These are phyloP conservation scores for Proales similis DNA, from an alignment of 1,140 invertebrate species.

Conservation along the genomic window DNA sequence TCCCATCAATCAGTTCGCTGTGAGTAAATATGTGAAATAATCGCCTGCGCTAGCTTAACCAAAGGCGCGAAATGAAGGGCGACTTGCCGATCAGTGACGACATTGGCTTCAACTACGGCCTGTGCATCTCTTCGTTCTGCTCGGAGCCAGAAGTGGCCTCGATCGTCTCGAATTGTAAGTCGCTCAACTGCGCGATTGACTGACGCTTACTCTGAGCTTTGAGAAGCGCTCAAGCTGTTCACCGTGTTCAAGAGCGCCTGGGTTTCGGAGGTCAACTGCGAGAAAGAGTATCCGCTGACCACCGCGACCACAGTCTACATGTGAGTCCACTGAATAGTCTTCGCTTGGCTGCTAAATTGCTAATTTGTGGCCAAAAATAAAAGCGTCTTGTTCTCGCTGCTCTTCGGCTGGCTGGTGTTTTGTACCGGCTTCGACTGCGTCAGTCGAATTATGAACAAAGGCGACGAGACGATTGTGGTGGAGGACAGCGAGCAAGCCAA, in stretches of 20 bases:
- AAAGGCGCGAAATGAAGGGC: background rate
- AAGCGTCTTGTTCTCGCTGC: constrained; percentile 11
- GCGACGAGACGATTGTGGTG: background rate
- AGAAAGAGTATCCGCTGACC: constrained; percentile 1
- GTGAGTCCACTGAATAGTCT: background rate
- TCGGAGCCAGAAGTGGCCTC: background rate
- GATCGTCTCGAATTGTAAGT: constrained; percentile 34
- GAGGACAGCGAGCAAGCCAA: background rate
- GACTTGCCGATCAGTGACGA: constrained; percentile 21
- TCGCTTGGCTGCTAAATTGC: background rate
- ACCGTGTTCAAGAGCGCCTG: constrained; percentile 25
- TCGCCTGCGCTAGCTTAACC: background rate
- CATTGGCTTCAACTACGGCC: constrained; percentile 28
- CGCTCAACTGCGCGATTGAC: background rate
- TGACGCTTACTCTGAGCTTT: background rate
- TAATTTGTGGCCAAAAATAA: background rate
- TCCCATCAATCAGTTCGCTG: constrained; percentile 5
- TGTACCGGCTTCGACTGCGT: background rate
- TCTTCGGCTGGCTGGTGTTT: constrained; percentile 7
- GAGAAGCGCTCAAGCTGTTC: constrained; percentile 28
- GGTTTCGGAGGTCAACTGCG: constrained; percentile 22
- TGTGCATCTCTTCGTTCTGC: constrained; percentile 13
- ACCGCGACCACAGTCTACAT: background rate
- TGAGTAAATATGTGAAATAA: background rate
- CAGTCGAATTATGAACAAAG: background rate